These are phyloP conservation scores for Heliconius aoede DNA, from an alignment of 2,888 invertebrate species.

Conservation along the genomic window DNA sequence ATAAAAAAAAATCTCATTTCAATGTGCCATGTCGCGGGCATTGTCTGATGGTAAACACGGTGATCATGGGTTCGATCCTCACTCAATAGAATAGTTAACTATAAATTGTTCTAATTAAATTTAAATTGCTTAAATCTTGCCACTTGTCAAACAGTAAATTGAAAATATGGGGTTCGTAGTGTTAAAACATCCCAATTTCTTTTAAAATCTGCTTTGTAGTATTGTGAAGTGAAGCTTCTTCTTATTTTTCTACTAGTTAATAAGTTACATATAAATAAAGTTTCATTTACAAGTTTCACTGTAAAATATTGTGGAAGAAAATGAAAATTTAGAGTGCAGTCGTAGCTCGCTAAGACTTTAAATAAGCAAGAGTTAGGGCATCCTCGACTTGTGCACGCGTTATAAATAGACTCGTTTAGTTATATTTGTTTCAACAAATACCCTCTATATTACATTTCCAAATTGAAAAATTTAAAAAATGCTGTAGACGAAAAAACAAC, in stretches of 20 bases:
- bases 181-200: too few relatives aligned
- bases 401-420: conserved; percentile 21
- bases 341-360: conserved; percentile 25
- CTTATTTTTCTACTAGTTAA: neutral
- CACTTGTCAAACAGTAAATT: too few relatives aligned
- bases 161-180: too few relatives aligned
- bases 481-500: neutral
- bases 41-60: too few relatives aligned
- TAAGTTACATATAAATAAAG: neutral
- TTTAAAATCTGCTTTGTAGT: too few relatives aligned
- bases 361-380: conserved; percentile 28
- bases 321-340: conserved; percentile 28
- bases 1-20: too few relatives aligned
- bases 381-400: conserved; percentile 18
- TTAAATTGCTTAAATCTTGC: too few relatives aligned
- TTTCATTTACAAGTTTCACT: conserved; percentile 1
- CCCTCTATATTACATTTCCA: neutral
- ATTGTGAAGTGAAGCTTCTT: too few relatives aligned
- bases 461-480: neutral
- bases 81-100: too few relatives aligned
- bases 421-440: conserved; percentile 20
- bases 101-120: too few relatives aligned
- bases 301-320: conserved; percentile 19
- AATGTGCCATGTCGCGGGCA: too few relatives aligned
- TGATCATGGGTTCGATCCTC: too few relatives aligned